These are phyloP conservation scores for Odontothrips loti DNA, from an alignment of 2,888 invertebrate genomes.

Conservation along the genomic window DNA sequence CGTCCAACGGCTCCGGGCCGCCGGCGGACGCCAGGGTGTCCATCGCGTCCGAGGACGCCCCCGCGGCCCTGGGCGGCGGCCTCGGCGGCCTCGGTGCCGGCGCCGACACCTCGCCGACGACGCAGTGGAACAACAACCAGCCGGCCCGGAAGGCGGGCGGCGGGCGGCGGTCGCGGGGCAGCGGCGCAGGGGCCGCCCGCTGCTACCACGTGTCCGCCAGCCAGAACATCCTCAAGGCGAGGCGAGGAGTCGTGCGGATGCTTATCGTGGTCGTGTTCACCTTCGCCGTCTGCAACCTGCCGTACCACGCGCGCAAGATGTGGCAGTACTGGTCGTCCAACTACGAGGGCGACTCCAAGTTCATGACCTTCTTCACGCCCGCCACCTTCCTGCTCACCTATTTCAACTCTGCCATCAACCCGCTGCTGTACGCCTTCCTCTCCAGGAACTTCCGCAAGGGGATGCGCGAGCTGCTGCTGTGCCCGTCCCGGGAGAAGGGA, in stretches of 20 bases:
- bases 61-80: constrained; percentile 45
- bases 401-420: constrained; percentile 86
- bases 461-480: constrained; percentile 73
- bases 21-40: constrained; percentile 43
- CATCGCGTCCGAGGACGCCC: constrained; percentile 55
- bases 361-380: constrained; percentile 75
- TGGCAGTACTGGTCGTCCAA: constrained; percentile 77
- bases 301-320: constrained; percentile 82
- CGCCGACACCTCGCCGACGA: not conserved
- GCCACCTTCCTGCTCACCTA: constrained; percentile 82
- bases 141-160: constrained; percentile 44
- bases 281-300: constrained; percentile 84
- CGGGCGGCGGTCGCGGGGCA: constrained; percentile 45
- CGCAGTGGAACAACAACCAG: not conserved
- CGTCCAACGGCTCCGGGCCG: constrained; percentile 50
- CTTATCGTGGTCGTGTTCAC: constrained; percentile 82
- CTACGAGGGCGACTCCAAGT: constrained; percentile 66
- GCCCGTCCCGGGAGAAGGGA: constrained; percentile 47
- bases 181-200: constrained; percentile 43
- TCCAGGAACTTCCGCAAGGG: constrained; percentile 77
- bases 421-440: constrained; percentile 82
- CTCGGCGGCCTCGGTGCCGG: constrained; percentile 41
- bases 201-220: constrained; percentile 58
- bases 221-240: constrained; percentile 70
- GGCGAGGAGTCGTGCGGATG: constrained; percentile 83